Base-by-base conservation (phyloP, 2,888 invertebrate species). In the Bursaphelenchus okinawaensis region DNA sequence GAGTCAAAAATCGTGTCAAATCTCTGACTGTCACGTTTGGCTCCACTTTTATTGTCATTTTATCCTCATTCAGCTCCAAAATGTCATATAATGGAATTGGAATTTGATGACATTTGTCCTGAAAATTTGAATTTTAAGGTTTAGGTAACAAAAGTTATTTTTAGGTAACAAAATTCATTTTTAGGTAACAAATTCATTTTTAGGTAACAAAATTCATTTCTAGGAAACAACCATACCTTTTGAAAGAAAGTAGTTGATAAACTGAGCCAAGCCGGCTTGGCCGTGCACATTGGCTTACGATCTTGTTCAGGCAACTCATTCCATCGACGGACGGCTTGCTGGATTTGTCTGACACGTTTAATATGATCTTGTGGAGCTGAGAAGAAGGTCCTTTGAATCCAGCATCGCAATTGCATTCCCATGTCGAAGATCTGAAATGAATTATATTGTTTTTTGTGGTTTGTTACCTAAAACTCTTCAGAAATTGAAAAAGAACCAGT, bases 231-330 rank as follows among this genome's bases (percentile, higher is more conserved):
- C 52, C 51, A 24, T 51, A 78, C 83, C 77, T 89, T 89, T 75
- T 86, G 85, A 83, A 87, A 89, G 84, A 89, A 89, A 0, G 87
- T 89, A 0, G 87, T 87, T 9, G 88, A 89, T 6, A 89, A 84
- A 12, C 88, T 88, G 57, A 88, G 84, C 89, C 89, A 89, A 83
- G 89, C 89, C 4, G 89, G 88, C 7, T 89, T 84, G 0, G 89
- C 86, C 0, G 89, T 89, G 84, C 88, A 88, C 19, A 89, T 85
- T 0, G 87, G 84, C 62, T 87, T 87, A 6, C 86, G 84, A 0
- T 86, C 78, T 52, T 81, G 71, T 7, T 81, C 58, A 0, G 87
- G 86, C 23, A 74, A 67, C 27, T 76, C 71, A 62, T 76, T 78
- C 83, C 84, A 84, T 60, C 74, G 68, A 31, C 71, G 58, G 6